Conservation (phyloP, 2,113 vertebrate species). For the Lucifuga dentata region DNA sequence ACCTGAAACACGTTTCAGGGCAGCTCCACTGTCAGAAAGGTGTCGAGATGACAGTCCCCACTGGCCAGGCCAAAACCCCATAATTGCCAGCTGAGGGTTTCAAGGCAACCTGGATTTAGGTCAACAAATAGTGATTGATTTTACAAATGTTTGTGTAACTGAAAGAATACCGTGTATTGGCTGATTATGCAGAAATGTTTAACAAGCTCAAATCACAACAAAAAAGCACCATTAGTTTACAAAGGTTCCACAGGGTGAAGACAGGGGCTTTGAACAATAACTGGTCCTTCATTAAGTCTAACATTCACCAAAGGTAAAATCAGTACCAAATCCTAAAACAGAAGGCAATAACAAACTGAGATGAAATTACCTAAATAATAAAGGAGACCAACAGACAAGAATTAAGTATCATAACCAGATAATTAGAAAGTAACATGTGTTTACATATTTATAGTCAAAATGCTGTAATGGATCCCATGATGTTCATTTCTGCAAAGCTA, state of each 20-base stretch:
- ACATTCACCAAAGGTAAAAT: neutral
- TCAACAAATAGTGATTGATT: neutral
- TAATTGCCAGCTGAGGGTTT: conserved; percentile 29
- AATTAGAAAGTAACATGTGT: conserved; percentile 3
- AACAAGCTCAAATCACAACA: neutral
- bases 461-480: conserved; percentile 1
- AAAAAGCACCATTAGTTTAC: neutral
- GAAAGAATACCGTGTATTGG: neutral
- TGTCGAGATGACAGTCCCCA: conserved; percentile 21
- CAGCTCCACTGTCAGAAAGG: conserved; percentile 59
- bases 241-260: neutral
- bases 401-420: neutral
- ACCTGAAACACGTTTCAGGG: conserved; percentile 65
- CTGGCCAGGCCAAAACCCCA: conserved; percentile 33
- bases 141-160: conserved; percentile 5
- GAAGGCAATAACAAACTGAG: neutral
- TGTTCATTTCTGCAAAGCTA: neutral
- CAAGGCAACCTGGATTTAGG: conserved; percentile 12
- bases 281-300: no score
- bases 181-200: no score
- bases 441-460: conserved; percentile 31
- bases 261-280: no score
- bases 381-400: neutral
- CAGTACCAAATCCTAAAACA: conserved; percentile 1
- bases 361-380: neutral